Base-by-base conservation (phyloP, 2,797 vertebrate species). In the Holocentrus rufus region DNA sequence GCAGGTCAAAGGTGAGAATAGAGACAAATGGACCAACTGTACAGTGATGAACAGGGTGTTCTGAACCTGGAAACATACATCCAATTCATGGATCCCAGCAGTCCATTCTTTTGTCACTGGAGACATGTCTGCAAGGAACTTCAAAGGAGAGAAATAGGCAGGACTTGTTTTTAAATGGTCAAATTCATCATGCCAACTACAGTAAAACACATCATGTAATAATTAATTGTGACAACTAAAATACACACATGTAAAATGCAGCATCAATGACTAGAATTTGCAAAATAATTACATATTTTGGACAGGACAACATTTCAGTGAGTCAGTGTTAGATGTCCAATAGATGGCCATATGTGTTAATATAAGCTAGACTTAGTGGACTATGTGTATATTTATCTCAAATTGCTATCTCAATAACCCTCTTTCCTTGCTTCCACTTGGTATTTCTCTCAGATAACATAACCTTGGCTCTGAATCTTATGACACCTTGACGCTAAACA, bases 1-100 rank as follows among this genome's bases (percentile, higher is more conserved):
- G 71, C 76, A 73, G 93, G 93, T 93, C 90, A 94, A 92, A 94
- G 91, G 91, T 93, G 87, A 93, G 76, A 85, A 93, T 93, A 87
- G 90, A 93, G 90, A 93, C 91, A 91, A 93, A 94, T 92, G 87
- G 86, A 78, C 83, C 85, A 78, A 86, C 79, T 87, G 85, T 83
- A 86, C 87, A 90, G 85, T 87, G 89, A 92, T 91, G 85, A 90
- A 89, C 81, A 76, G 69, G 73, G 75, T 58, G 63, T 84, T 74
- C 74, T 76, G 77, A 88, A 84, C 67, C 74, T 78, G 80, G 80
- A 74, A 82, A 83, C 76, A 76, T 74, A 65, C 78, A 75, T 88
- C 80, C 73, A 55, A 55, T 79, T 77, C 82, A 79, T 75, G 71
- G 66, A 79, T 77, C 63, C 62, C 65, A 60, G 39, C 47, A 68